A percentile compares a stretch with the other conserved stretches of the same genome.
Conservation (phyloP, 2,797 vertebrate species). For the Danio choprae region DNA sequence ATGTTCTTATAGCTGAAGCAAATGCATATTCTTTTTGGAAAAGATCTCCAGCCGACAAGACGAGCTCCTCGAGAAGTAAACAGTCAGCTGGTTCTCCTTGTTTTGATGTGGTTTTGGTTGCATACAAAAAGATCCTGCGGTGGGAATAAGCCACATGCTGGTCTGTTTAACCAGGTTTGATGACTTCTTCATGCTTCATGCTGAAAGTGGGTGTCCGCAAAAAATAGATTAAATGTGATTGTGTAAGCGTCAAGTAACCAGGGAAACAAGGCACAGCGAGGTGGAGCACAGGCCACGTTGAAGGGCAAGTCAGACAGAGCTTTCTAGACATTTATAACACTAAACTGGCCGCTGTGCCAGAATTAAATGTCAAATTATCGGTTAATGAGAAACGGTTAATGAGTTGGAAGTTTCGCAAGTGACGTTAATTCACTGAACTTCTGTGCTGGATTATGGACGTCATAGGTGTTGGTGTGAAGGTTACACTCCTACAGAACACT, state of each 20-base stretch:
- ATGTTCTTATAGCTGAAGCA: slow-evolving; percentile 19
- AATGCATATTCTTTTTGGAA: not conserved
- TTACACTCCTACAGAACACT: not conserved
- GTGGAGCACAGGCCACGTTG: slow-evolving; percentile 34
- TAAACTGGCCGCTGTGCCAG: not conserved
- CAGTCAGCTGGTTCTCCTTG: slow-evolving; percentile 16
- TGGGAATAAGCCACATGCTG: not conserved
- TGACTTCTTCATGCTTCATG: slow-evolving; percentile 22
- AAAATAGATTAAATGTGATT: slow-evolving; percentile 52
- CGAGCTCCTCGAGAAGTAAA: not conserved
- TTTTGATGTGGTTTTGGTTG: slow-evolving; percentile 14
- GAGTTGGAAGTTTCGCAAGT: slow-evolving; percentile 24
- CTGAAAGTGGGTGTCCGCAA: slow-evolving; percentile 36
- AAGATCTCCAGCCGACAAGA: slow-evolving; percentile 7
- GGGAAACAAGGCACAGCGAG: slow-evolving; percentile 50
- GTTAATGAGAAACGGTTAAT: slow-evolving; percentile 35
- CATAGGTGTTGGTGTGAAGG: not conserved
- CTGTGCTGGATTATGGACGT: slow-evolving; percentile 5
- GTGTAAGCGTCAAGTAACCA: slow-evolving; percentile 44
- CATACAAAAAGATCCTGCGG: not conserved
- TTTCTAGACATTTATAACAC: slow-evolving; percentile 38
- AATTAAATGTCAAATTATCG: slow-evolving; percentile 51
- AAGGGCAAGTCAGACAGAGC: slow-evolving; percentile 27
- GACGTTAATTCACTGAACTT: slow-evolving; percentile 17
- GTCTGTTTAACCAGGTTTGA: slow-evolving; percentile 31